These are phyloP conservation scores for Polypedilum vanderplanki DNA, from an alignment of 1,140 invertebrate species.

Conservation along the genomic window DNA sequence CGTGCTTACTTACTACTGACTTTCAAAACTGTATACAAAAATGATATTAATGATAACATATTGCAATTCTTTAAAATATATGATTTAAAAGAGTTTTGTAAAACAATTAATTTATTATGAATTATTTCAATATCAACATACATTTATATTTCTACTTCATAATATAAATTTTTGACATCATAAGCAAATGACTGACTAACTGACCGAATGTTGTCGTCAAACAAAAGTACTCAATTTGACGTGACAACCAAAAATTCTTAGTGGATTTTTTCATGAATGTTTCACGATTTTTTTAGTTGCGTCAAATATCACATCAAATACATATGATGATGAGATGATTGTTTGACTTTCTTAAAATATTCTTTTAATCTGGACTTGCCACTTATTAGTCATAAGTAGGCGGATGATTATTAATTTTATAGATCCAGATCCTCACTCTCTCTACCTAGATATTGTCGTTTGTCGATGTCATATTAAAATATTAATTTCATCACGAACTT, in stretches of 20 bases:
- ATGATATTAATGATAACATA: not conserved
- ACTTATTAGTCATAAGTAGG: not conserved
- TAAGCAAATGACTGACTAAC: not conserved
- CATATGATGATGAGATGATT: not conserved
- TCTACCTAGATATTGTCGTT: not conserved
- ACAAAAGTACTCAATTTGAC: not conserved
- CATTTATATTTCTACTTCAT: not conserved
- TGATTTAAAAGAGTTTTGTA: not conserved
- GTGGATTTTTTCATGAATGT: not conserved
- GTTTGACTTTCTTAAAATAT: not conserved
- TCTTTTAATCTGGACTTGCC: not conserved
- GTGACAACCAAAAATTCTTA: not conserved
- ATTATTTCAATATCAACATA: not conserved
- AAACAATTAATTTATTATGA: not conserved
- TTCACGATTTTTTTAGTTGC: not conserved
- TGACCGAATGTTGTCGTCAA: not conserved
- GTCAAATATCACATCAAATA: not conserved
- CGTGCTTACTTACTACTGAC: not conserved
- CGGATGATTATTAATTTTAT: slow-evolving; percentile 9
- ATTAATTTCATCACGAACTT: not conserved
- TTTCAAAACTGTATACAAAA: not conserved
- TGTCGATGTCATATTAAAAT: not conserved
- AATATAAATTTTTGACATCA: not conserved
- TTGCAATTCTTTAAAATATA: not conserved
- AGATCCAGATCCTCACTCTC: too few species aligned